These are phyloP conservation scores for Elaeidobius kamerunicus DNA, from an alignment of 2,888 invertebrate genomes.

Conservation along the genomic window DNA sequence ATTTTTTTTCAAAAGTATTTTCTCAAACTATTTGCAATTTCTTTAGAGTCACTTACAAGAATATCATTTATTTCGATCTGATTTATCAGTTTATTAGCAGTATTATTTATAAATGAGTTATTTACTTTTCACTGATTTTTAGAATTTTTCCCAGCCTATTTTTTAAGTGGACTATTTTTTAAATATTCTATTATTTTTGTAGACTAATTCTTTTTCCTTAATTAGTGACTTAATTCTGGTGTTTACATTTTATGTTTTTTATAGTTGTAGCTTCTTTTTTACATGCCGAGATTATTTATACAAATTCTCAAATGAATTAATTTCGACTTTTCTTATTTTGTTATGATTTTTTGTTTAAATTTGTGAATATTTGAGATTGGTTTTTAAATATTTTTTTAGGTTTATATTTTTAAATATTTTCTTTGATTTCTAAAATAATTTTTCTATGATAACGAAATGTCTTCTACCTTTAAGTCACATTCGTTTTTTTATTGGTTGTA, in stretches of 20 bases:
- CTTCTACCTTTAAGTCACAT: too few relatives aligned
- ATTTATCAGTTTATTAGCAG: neutral
- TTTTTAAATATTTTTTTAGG: neutral
- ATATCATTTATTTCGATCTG: neutral
- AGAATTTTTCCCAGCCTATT: neutral
- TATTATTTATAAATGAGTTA: conserved; percentile 4
- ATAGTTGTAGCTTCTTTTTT: conserved; percentile 2
- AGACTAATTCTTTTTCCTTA: neutral
- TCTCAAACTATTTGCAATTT: conserved; percentile 5
- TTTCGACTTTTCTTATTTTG: neutral
- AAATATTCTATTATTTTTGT: too few relatives aligned
- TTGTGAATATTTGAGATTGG: neutral
- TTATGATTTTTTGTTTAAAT: conserved; percentile 2
- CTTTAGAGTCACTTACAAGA: too few relatives aligned
- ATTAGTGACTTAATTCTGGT: neutral
- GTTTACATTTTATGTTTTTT: conserved; percentile 3
- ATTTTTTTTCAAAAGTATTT: conserved; percentile 1
- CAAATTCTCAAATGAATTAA: neutral
- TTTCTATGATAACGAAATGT: too few relatives aligned
- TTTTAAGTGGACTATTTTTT: neutral
- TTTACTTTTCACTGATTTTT: conserved; percentile 3
- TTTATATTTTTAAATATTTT: conserved; percentile 3
- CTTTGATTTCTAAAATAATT: neutral
- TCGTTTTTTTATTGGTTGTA: too few relatives aligned
- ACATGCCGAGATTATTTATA: neutral